A percentile compares a stretch with the other conserved stretches of the same genome.
These are phyloP conservation scores for Tachycineta bicolor DNA, from an alignment of 2,113 vertebrate species.

Conservation along the genomic window DNA sequence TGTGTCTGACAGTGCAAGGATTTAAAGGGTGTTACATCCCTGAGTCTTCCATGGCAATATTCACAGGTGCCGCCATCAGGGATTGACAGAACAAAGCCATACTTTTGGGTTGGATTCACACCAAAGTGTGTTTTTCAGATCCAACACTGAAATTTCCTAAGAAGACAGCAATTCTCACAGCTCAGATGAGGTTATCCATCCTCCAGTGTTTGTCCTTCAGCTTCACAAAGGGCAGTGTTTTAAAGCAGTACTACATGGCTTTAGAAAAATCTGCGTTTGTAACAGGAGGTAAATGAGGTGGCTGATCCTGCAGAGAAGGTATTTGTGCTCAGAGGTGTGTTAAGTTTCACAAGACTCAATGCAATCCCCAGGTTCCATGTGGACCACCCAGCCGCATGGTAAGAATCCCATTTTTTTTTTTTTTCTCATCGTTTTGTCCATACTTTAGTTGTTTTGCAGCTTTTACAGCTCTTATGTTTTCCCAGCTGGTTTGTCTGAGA, in stretches of 20 bases:
- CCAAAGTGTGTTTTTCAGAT: background rate
- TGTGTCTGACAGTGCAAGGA: background rate
- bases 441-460: background rate
- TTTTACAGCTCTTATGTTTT: conserved; percentile 55
- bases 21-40: background rate
- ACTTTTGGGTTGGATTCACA: background rate
- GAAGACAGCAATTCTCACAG: background rate
- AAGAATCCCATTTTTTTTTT: background rate
- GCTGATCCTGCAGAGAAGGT: background rate
- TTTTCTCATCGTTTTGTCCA: background rate
- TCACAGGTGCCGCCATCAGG: background rate
- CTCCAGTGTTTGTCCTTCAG: background rate
- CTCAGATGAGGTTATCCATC: background rate
- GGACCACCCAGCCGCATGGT: conserved; percentile 48
- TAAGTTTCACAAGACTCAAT: background rate
- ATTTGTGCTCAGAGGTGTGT: background rate
- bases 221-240: background rate
- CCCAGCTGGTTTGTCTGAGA: conserved; percentile 61
- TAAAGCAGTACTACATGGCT: background rate
- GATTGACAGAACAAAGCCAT: background rate
- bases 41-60: background rate
- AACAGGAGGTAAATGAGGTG: background rate
- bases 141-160: background rate
- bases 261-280: background rate
- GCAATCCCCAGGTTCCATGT: background rate